These are phyloP conservation scores for Cecropterus lyciades DNA, from an alignment of 1,140 invertebrate genomes.

Conservation along the genomic window DNA sequence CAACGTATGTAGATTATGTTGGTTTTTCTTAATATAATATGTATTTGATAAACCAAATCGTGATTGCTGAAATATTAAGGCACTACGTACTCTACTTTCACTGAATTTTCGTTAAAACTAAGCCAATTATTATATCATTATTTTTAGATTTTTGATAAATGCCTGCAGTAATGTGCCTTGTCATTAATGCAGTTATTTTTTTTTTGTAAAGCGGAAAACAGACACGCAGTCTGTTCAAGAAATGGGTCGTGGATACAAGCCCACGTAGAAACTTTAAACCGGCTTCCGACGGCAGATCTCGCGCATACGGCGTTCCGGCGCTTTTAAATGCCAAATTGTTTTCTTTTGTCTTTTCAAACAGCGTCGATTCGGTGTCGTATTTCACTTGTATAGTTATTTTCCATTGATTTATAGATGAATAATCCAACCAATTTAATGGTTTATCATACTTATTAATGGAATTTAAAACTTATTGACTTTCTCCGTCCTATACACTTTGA, in stretches of 20 bases:
- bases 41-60: too few relatives aligned
- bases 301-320: constrained; percentile 23
- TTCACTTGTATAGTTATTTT: constrained; percentile 1
- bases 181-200: not conserved
- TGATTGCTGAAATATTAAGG: too few relatives aligned
- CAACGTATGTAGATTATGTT: too few relatives aligned
- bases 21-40: too few relatives aligned
- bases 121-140: not conserved
- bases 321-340: constrained; percentile 25
- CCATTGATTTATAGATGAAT: too few relatives aligned
- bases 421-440: too few relatives aligned
- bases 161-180: not conserved
- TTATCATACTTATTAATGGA: too few relatives aligned
- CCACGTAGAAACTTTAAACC: constrained; percentile 26
- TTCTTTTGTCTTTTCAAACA: constrained; percentile 10
- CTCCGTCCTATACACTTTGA: too few relatives aligned
- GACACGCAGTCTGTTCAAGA: constrained; percentile 30
- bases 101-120: too few relatives aligned
- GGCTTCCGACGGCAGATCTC: constrained; percentile 23
- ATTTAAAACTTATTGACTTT: too few relatives aligned
- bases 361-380: constrained; percentile 8
- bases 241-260: constrained; percentile 26
- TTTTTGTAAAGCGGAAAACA: constrained; percentile 26
- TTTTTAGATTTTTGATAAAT: not conserved
- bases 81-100: too few relatives aligned